phyloP scores from a whole-genome alignment of 2,113 vertebrate genomes.

The Labeo catla region DNA sequence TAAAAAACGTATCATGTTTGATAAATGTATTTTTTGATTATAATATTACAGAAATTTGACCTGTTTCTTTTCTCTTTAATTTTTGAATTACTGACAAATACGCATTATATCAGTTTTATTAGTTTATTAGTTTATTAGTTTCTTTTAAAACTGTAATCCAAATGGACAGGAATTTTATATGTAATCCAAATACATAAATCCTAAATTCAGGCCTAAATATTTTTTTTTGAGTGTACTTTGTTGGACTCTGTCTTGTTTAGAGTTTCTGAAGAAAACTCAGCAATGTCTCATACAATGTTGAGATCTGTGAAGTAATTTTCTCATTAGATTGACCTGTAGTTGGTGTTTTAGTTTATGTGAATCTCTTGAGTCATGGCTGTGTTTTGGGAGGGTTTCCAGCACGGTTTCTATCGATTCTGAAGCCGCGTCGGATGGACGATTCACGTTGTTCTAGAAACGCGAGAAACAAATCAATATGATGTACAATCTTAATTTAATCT shows the following conservation, averaged over 20 bases:
- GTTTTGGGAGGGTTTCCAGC: not conserved
- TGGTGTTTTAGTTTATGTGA: not conserved
- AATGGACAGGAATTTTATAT: too few relatives aligned
- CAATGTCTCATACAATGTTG: not conserved
- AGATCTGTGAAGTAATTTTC: not conserved
- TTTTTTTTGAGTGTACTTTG: not conserved
- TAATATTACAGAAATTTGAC: too few relatives aligned
- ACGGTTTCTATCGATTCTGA: not conserved
- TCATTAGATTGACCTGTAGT: not conserved
- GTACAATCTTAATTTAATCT: not conserved
- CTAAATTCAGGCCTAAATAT: not conserved
- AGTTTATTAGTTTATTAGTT: too few relatives aligned
- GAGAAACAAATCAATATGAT: not conserved
- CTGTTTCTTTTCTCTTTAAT: too few relatives aligned
- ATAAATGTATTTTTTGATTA: too few relatives aligned
- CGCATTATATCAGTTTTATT: too few relatives aligned
- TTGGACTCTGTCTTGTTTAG: not conserved
- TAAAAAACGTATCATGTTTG: too few relatives aligned
- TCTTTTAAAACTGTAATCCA: too few relatives aligned
- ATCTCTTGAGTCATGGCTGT: not conserved
- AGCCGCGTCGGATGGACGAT: not conserved
- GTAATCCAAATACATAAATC: not conserved
- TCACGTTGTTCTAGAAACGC: slow-evolving; percentile 1
- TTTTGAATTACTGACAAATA: too few relatives aligned
- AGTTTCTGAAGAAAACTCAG: not conserved